A percentile compares a stretch with the other conserved stretches of the same genome.
phyloP scores from a whole-genome alignment of 2,113 vertebrate species.

The Kobus ellipsiprymnus region DNA sequence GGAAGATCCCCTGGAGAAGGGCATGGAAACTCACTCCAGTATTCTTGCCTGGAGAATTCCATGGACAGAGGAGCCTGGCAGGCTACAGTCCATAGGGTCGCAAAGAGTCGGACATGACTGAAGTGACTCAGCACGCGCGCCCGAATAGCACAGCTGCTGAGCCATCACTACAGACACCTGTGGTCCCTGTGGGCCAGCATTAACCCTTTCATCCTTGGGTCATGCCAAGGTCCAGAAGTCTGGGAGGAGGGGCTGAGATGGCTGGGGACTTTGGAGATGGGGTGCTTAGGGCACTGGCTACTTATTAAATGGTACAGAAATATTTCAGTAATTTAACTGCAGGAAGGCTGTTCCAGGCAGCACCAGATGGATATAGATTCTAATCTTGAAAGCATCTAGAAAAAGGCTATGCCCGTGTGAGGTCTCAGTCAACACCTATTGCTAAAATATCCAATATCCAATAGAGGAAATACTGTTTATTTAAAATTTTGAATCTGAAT shows the following conservation, averaged over 20 bases:
- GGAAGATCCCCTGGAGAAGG: background rate
- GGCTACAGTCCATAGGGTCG: background rate
- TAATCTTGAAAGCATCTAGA: background rate
- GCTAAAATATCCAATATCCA: background rate
- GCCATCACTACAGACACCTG: background rate
- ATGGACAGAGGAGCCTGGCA: background rate
- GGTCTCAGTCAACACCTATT: background rate
- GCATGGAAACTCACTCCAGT: background rate
- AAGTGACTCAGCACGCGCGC: background rate
- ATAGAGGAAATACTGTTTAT: background rate
- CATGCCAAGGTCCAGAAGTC: background rate
- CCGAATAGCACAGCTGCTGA: background rate
- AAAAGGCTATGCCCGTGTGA: background rate
- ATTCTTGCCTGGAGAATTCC: background rate
- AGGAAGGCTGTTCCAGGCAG: background rate
- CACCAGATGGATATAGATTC: background rate
- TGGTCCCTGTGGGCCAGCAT: background rate
- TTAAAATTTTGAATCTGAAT: background rate
- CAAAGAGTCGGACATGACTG: background rate
- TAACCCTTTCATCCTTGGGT: background rate
- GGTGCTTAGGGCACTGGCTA: background rate
- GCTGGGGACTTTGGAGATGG: background rate
- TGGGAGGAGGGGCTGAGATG: background rate
- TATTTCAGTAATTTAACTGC: background rate
- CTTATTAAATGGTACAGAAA: background rate